Evolutionary conservation across 2,797 vertebrate species (phyloP), one percentile per base, ranked within the genome.

Genomic region (Momotus momota): DNA sequence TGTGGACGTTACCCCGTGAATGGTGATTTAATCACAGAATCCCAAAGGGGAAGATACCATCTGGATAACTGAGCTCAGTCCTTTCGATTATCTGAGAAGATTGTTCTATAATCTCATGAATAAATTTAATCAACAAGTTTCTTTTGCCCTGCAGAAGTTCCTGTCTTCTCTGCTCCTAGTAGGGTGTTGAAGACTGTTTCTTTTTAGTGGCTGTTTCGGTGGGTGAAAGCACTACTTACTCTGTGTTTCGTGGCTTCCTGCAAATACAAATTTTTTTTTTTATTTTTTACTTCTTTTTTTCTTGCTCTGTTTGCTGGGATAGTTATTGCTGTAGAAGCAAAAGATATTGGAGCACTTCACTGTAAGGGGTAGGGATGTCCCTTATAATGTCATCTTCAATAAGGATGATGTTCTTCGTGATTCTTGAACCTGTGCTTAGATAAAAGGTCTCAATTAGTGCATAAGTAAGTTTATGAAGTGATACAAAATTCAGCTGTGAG

Each of bases 41-140:
- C 48, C 69, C 46, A 19, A 69, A 90, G 75, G 77, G 55, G 27
- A 62, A 45, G 67, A 82, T 22, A 54, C 62, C 0, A 2, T 75
- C 58, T 84, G 81, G 46, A 49, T 71, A 81, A 90, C 6, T 85
- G 64, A 86, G 31, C 94, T 87, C 79, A 61, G 65, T 82, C 16
- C 26, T 87, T 94, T 82, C 0, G 25, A 78, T 96, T 87, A 71
- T 31, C 52, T 71, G 19, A 81, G 60, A 86, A 92, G 26, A 46
- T 49, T 57, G 25, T 54, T 94, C 71, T 88, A 64, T 89, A 82
- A 78, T 88, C 61, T 93, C 41, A 80, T 91, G 77, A 78, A 85
- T 91, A 77, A 82, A 52, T 73, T 70, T 64, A 94, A 80, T 89
- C 51, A 83, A 49, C 65, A 67, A 4, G 14, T 89, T 88, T 81